These are phyloP conservation scores for Perdita meconis DNA, from an alignment of 2,888 invertebrate species.

Conservation along the genomic window DNA sequence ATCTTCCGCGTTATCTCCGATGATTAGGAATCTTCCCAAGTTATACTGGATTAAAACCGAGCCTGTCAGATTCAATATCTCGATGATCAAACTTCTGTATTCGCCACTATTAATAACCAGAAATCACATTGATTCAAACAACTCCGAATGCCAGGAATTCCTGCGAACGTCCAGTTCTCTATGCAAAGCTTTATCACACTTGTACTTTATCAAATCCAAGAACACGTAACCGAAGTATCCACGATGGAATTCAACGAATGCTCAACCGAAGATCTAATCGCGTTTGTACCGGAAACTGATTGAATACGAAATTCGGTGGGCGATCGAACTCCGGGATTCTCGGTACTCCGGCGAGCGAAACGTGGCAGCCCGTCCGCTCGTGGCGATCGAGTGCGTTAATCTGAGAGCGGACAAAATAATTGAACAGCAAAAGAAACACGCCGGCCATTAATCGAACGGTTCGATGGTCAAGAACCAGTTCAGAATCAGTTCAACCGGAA, in stretches of 20 bases:
- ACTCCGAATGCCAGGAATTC: background rate
- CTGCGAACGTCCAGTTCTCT: background rate
- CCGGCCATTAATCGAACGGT: constrained; percentile 78
- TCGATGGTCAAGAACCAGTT: constrained; percentile 82
- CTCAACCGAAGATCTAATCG: too few species aligned
- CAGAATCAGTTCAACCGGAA: constrained; percentile 80
- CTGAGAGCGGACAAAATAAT: constrained; percentile 61
- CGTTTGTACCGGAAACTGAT: background rate
- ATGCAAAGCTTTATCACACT: background rate
- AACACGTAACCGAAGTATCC: too few species aligned
- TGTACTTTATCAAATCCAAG: too few species aligned
- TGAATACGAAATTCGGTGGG: background rate
- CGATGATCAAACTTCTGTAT: background rate
- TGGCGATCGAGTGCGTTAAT: constrained; percentile 67
- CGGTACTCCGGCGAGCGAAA: background rate
- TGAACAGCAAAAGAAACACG: constrained; percentile 68
- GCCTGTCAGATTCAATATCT: background rate
- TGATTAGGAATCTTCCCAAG: background rate
- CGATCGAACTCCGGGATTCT: background rate
- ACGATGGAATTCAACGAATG: too few species aligned
- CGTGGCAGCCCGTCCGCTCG: constrained; percentile 50
- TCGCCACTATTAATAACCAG: background rate
- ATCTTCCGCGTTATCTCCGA: too few species aligned
- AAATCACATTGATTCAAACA: background rate
- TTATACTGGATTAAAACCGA: background rate